These are phyloP conservation scores for Amblyjoppa proteus DNA, from an alignment of 2,888 invertebrate genomes.

Conservation along the genomic window DNA sequence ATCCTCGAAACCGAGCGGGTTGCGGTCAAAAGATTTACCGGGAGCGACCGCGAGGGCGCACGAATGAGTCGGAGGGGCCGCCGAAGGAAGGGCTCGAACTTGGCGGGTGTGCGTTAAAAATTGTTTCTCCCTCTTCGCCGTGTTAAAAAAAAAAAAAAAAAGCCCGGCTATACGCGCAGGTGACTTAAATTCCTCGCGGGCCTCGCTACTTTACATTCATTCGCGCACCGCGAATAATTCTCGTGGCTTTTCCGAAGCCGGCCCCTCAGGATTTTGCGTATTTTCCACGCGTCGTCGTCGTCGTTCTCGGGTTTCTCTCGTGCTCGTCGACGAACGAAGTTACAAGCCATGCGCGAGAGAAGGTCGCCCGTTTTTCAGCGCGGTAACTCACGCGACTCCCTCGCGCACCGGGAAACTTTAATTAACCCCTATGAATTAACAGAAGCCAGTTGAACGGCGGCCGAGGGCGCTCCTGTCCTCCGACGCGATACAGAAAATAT, in stretches of 20 bases:
- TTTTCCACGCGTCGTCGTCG: constrained; percentile 63
- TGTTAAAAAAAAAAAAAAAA: constrained; percentile 10
- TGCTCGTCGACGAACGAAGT: constrained; percentile 50
- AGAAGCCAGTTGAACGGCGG: neutral
- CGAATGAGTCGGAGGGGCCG: constrained; percentile 24
- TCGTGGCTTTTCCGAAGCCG: constrained; percentile 19
- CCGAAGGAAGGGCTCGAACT: constrained; percentile 9
- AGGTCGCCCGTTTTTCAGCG: neutral
- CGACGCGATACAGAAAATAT: constrained; percentile 16
- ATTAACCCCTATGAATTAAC: constrained; percentile 63
- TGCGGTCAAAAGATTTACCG: constrained; percentile 56
- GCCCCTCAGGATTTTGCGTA: constrained; percentile 53
- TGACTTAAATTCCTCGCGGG: constrained; percentile 36
- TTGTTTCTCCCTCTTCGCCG: constrained; percentile 23
- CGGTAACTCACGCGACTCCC: constrained; percentile 37
- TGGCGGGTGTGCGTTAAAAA: constrained; percentile 33
- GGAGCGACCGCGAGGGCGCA: constrained; percentile 37
- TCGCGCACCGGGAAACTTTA: constrained; percentile 56
- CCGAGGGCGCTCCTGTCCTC: neutral
- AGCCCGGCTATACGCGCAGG: neutral
- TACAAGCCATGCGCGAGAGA: constrained; percentile 26
- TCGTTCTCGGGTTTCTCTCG: constrained; percentile 33
- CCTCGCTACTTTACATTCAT: constrained; percentile 60
- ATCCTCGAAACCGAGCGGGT: neutral
- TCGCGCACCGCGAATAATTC: constrained; percentile 62